Base-by-base conservation (phyloP, 2,113 vertebrate genomes). In the Equus przewalskii region DNA sequence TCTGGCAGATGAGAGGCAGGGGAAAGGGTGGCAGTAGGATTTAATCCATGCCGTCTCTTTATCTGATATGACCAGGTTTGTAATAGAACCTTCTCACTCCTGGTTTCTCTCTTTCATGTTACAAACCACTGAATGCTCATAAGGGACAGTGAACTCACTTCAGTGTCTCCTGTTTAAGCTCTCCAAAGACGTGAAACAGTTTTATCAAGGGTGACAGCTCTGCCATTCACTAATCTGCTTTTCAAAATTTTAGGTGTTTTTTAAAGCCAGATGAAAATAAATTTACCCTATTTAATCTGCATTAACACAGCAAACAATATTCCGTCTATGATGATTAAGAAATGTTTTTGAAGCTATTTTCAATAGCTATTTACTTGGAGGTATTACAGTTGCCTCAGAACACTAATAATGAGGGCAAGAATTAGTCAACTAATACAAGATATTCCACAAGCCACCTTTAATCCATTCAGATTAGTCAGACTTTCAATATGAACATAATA, bases 41-140 rank as follows among this genome's bases (percentile, higher is more conserved):
- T 89, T 85, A 97, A 95, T 86, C 41, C 94, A 81, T 84, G 88
- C 58, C 75, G 46, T 65, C 16, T 64, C 89, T 85, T 84, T 95
- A 91, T 91, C 91, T 80, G 92, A 89, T 91, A 95, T 93, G 96
- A 96, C 41, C 36, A 64, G n/a, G 80, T 67, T 95, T 97, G 80
- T 94, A 98, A 97, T 33, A 79, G 24, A 87, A 94, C n/a, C 81
- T 75, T 88, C 85, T 97, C 72, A 67, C 18, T 97, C 90, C 96
- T 97, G 83, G 73, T 96, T 94, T 92, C 91, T 97, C 85, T 95
- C 96, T 97, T 98, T 98, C 96, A 97, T 97, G 96, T 98, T 96
- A 98, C 46, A 98, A 95, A 84, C 82, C 86, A 89, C 80, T 97
- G 97, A 98, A 76, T 76, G 46, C 75, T 98, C 98, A 96, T 84